These are phyloP conservation scores for Hipparchia sbordonii DNA, from an alignment of 2,888 invertebrate genomes.

Conservation along the genomic window DNA sequence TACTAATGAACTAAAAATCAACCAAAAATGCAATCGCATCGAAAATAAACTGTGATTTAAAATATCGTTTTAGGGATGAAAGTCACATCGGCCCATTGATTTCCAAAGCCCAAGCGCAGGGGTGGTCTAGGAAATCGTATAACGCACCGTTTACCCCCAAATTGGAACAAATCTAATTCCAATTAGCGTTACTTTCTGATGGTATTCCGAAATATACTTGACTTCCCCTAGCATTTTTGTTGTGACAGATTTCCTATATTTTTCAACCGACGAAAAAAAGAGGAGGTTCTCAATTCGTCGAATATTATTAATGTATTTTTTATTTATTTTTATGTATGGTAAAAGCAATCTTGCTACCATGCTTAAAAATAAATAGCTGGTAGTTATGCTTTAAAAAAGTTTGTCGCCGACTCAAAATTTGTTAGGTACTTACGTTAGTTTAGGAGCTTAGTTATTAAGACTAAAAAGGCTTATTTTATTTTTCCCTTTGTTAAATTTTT, in stretches of 20 bases:
- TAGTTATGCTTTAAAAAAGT: too few species aligned
- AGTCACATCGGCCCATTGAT: slow-evolving; percentile 55
- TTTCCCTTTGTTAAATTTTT: too few species aligned
- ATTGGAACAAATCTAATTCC: slow-evolving; percentile 63
- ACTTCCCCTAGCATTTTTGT: slow-evolving; percentile 24
- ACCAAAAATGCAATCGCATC: not conserved
- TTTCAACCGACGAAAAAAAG: not conserved
- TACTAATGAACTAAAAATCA: not conserved
- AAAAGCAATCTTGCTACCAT: too few species aligned
- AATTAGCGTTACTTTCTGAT: slow-evolving; percentile 51
- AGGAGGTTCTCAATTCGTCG: too few species aligned
- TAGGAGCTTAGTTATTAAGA: too few species aligned
- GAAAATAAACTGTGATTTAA: slow-evolving; percentile 15
- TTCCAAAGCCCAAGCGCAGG: slow-evolving; percentile 65
- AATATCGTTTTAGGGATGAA: slow-evolving; percentile 24
- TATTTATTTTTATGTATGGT: too few species aligned
- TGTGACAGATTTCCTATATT: slow-evolving; percentile 22
- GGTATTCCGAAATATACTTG: slow-evolving; percentile 42
- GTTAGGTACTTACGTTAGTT: too few species aligned
- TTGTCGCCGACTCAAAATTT: too few species aligned
- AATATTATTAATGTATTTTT: too few species aligned
- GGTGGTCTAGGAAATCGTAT: slow-evolving; percentile 68
- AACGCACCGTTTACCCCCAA: slow-evolving; percentile 60
- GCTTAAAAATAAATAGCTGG: too few species aligned
- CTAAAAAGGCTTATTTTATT: too few species aligned